Conservation (phyloP, 2,797 vertebrate genomes). For the Diceros bicornis region DNA sequence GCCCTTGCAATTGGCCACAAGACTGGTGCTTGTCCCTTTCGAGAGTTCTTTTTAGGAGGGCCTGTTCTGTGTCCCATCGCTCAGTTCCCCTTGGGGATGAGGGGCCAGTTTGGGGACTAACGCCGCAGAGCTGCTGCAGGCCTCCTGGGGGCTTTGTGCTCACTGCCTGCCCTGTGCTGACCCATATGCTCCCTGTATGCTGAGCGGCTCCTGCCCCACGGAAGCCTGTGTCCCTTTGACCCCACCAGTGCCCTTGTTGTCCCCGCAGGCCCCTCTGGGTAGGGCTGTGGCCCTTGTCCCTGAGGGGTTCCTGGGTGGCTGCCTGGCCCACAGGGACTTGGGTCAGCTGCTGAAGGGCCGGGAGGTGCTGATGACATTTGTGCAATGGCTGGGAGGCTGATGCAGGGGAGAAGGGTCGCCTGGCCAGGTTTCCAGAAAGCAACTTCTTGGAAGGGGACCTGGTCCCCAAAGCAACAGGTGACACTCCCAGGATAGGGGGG, state of each 20-base stretch:
- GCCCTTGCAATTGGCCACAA: accelerated
- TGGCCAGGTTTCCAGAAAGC: not conserved
- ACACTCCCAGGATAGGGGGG: accelerated
- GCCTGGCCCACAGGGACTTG: not conserved
- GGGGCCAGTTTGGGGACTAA: not conserved
- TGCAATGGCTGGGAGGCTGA: not conserved
- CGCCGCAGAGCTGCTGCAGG: too few relatives aligned
- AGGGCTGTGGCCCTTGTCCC: too few relatives aligned
- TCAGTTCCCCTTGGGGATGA: not conserved
- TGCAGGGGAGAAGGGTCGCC: accelerated
- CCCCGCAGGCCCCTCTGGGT: not conserved
- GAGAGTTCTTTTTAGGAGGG: not conserved
- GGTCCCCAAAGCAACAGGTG: not conserved
- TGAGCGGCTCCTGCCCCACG: accelerated
- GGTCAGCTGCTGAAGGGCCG: not conserved
- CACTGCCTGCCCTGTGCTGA: accelerated
- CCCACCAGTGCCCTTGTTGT: accelerated
- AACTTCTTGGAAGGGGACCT: not conserved
- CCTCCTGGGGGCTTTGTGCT: not conserved
- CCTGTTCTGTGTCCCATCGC: accelerated
- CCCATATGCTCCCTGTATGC: not conserved
- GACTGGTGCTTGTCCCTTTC: not conserved
- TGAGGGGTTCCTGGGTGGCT: not conserved
- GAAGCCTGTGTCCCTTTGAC: slow-evolving; percentile 1
- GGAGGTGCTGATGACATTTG: not conserved